These are phyloP conservation scores for Lasiurus borealis DNA, from an alignment of 2,113 vertebrate genomes.

Conservation along the genomic window DNA sequence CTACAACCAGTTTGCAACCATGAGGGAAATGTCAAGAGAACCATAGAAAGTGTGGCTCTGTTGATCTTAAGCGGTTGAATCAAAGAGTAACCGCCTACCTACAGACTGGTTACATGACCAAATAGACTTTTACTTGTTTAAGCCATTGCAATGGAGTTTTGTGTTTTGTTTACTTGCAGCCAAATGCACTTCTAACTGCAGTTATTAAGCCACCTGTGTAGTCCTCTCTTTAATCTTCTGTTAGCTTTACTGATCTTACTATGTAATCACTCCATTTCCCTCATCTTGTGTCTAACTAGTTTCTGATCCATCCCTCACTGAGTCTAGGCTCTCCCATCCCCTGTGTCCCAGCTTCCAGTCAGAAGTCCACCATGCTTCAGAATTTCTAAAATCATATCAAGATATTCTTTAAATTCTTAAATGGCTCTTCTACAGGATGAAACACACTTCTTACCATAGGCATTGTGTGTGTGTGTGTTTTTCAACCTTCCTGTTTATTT, in stretches of 20 bases:
- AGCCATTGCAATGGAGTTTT: not conserved
- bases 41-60: not conserved
- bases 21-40: not conserved
- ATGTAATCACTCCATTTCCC: not conserved
- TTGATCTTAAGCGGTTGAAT: not conserved
- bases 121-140: not conserved
- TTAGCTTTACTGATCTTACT: not conserved
- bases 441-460: too few relatives aligned
- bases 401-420: conserved; percentile 8
- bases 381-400: conserved; percentile 31
- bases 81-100: not conserved
- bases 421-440: not conserved
- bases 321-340: not conserved
- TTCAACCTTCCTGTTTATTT: too few relatives aligned
- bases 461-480: too few relatives aligned
- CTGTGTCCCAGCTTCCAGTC: too few relatives aligned
- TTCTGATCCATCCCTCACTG: not conserved
- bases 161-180: not conserved
- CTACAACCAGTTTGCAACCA: not conserved
- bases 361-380: not conserved
- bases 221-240: not conserved
- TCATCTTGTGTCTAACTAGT: not conserved
- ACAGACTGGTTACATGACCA: not conserved
- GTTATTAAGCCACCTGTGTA: conserved; percentile 35
- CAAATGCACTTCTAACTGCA: conserved; percentile 30